Evolutionary conservation across 1,140 invertebrate species (phyloP), one percentile per base, ranked within the genome.

Genomic region (Brachionus rubens): DNA sequence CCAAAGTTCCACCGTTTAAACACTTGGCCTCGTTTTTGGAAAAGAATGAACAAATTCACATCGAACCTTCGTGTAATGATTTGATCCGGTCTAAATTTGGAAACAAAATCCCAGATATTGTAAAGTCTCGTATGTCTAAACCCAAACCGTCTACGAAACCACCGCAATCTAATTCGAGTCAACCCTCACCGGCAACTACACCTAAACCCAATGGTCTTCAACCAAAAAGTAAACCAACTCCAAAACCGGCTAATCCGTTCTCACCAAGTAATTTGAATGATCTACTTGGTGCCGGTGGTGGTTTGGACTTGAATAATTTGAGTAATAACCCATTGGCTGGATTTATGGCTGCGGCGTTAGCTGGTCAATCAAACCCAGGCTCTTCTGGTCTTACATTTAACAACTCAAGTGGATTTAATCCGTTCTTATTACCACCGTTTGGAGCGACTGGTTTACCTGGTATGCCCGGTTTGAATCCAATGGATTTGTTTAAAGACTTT

Each of bases 401-500:
- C 12, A 43, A 19, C 12, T 36, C 59, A 12, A 12, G 21, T 24
- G 46, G 46, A 14, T 72, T 72, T 50, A 72, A 48, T 33, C 68
- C 68, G 26, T 72, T 72, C 16, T 19, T 72, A 21, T 19, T 72
- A 16, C 46, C 68, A 14, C 68, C 68, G 0, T 36, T 72, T 9
- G 68, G 43, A 30, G n/a, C n/a, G n/a, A n/a, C 68, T 4, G 46
- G 46, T 36, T 9, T 54, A 41, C 19, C 59, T 12, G 19, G 19
- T 19, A 40, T 40, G 14, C 56, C n/a, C 19, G 43, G 43, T 14
- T 46, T 16, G n/a, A 65, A 41, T 26, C 59, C 68, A 3, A 40
- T 54, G 43, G 50, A 72, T 26, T 54, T 72, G 21, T 36, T 72
- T 28, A 72, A 72, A 21, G 68, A 72, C n/a, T 54, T 72, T 16